phyloP scores from a whole-genome alignment of 2,888 invertebrate genomes.

The Rhagophthalmus giganteus region DNA sequence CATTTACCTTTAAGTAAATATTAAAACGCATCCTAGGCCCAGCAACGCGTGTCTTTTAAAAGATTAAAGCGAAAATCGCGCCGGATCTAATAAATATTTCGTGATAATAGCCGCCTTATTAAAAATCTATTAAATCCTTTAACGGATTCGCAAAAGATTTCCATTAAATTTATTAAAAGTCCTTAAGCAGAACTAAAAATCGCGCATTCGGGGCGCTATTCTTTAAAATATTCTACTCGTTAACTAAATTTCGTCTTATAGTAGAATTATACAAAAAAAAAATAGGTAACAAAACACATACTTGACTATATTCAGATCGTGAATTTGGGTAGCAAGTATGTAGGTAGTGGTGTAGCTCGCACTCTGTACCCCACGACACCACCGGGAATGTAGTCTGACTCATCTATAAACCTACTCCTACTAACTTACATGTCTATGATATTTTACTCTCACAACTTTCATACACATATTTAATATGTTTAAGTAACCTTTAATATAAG shows the following conservation, averaged over 20 bases:
- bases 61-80: conserved; percentile 6
- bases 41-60: conserved; percentile 12
- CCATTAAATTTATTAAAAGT: conserved; percentile 16
- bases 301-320: conserved; percentile 26
- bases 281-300: conserved; percentile 28
- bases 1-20: conserved; percentile 41
- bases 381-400: conserved; percentile 21
- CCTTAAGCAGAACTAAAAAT: conserved; percentile 16
- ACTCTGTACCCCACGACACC: conserved; percentile 3
- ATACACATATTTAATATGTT: conserved; percentile 10
- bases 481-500: conserved; percentile 22
- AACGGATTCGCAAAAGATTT: conserved; percentile 18
- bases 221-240: conserved; percentile 12
- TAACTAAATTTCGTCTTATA: conserved; percentile 18
- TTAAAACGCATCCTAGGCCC: conserved; percentile 27
- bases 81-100: background rate
- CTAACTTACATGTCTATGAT: conserved; percentile 18
- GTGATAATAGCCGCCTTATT: conserved; percentile 9
- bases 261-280: conserved; percentile 8
- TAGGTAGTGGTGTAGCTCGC: conserved; percentile 10
- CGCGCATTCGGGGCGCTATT: conserved; percentile 7
- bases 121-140: conserved; percentile 10
- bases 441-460: conserved; percentile 17
- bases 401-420: conserved; percentile 7
- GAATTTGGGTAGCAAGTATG: conserved; percentile 16